These are phyloP conservation scores for Drosophila kanapiae DNA, from an alignment of 1,140 invertebrate genomes.

Conservation along the genomic window DNA sequence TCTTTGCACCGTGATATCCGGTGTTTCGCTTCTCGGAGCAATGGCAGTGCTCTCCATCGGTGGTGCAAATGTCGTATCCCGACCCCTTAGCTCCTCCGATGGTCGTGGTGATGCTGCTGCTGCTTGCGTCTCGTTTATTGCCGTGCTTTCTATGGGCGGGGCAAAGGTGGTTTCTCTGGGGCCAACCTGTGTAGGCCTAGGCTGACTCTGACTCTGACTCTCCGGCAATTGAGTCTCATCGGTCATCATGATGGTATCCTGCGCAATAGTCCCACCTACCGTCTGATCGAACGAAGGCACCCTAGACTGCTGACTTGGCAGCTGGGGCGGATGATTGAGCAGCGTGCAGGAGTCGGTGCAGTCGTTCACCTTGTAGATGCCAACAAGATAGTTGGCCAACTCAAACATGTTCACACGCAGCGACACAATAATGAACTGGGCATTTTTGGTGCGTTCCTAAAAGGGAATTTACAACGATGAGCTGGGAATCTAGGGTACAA, in stretches of 20 bases:
- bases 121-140: constrained; percentile 7
- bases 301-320: constrained; percentile 29
- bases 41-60: constrained; percentile 35
- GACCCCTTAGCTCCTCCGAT: background rate
- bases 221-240: background rate
- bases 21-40: background rate
- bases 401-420: constrained; percentile 99
- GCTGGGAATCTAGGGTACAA: too few species aligned
- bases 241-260: background rate
- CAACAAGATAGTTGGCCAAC: constrained; percentile 95
- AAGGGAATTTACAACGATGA: constrained; percentile 33
- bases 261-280: background rate
- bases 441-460: constrained; percentile 96
- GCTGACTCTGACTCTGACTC: background rate
- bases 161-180: constrained; percentile 58
- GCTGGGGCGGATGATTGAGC: constrained; percentile 59
- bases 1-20: constrained; percentile 1
- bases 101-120: background rate
- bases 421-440: constrained; percentile 99
- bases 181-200: background rate
- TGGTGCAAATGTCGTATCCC: constrained; percentile 55
- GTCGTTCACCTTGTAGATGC: constrained; percentile 98
- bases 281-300: constrained; percentile 1
- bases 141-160: constrained; percentile 57
- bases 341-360: constrained; percentile 93